Percentiles rank a stretch among this genome's conserved stretches.
Conservation (phyloP, 2,113 vertebrate species). For the Pelusios castaneus region DNA sequence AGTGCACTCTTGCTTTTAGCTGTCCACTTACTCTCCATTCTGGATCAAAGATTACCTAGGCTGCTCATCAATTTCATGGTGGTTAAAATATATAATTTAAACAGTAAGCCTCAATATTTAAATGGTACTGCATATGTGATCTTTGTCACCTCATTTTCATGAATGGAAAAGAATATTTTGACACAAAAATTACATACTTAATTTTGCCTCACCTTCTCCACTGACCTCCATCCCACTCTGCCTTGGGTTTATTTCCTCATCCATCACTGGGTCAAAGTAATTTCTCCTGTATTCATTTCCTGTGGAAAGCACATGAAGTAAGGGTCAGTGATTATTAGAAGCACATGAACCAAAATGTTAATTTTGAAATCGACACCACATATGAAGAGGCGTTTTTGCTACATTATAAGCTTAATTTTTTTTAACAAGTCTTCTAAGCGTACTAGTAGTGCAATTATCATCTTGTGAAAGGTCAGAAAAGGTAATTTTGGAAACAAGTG, state of each 20-base stretch:
- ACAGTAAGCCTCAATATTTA: slow-evolving; percentile 77
- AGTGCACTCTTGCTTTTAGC: slow-evolving; percentile 28
- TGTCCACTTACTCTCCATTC: slow-evolving; percentile 58
- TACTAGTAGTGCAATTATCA: slow-evolving; percentile 93
- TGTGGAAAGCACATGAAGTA: slow-evolving; percentile 91
- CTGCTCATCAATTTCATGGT: slow-evolving; percentile 35
- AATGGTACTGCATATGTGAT: slow-evolving; percentile 76
- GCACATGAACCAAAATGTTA: slow-evolving; percentile 99
- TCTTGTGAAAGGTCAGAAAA: slow-evolving; percentile 92
- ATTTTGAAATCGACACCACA: slow-evolving; percentile 95
- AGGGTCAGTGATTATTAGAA: slow-evolving; percentile 99
- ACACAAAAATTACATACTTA: slow-evolving; percentile 97
- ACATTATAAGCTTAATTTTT: slow-evolving; percentile 88
- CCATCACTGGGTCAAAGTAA: slow-evolving; percentile 95
- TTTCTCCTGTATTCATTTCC: slow-evolving; percentile 94
- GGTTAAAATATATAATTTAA: slow-evolving; percentile 73
- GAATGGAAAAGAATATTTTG: slow-evolving; percentile 95
- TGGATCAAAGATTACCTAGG: slow-evolving; percentile 68
- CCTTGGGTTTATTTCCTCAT: slow-evolving; percentile 93
- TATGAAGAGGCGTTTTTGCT: slow-evolving; percentile 81
- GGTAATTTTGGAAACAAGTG: slow-evolving; percentile 93
- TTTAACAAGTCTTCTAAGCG: slow-evolving; percentile 83
- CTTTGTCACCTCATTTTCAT: slow-evolving; percentile 92
- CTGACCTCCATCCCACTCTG: slow-evolving; percentile 88
- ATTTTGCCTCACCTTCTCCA: slow-evolving; percentile 95